Evolutionary conservation across 2,797 vertebrate genomes (phyloP), one percentile per base, ranked within the genome.

Genomic region (Aeoliscus strigatus): DNA sequence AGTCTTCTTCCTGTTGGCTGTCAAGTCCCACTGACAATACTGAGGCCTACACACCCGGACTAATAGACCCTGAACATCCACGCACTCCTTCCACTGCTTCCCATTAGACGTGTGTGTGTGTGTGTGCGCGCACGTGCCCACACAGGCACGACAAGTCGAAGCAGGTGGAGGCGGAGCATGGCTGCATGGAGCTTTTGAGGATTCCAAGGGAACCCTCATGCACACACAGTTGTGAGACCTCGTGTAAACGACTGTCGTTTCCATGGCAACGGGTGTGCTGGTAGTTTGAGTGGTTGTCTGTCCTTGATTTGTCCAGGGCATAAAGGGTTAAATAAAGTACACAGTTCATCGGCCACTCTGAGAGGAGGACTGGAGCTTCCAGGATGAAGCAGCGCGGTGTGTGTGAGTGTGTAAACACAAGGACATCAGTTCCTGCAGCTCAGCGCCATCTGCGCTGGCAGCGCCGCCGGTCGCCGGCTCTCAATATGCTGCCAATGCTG

Each of bases 371-470:
- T 42, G 14, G 9, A 42, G 26, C 37, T 8, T 9, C 9, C 11
- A 9, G 3, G 46, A 44, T 37, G 21, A 15, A 36, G 41, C 12
- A 10, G 5, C 32, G 27, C 28, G 5, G 32, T 21, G 21, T 14
- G 5, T 6, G 14, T 47, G 25, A 36, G 8, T 31, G 39, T 2
- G 5, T 37, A 54, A 52, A 35, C 2, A 37, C 14, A 12, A 24
- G 10, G 6, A 54, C 15, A 42, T 8, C 30, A 13, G 50, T 55
- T 27, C 35, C 32, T 13, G 2, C n/a, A 6, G 29, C 53, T 62
- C 26, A n/a, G 46, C 26, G 44, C 77, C 78, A 80, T 80, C 66
- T 79, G 77, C 44, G 64, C 4, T 70, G 68, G 64, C 68, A 65
- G 57, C 43, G 1, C 24, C 14, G 1, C 40, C 3, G 14, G 11